Percentiles rank a stretch among this genome's conserved stretches.
Evolutionary conservation across 1,140 invertebrate species (phyloP).

Genomic region (Argopecten irradians): DNA sequence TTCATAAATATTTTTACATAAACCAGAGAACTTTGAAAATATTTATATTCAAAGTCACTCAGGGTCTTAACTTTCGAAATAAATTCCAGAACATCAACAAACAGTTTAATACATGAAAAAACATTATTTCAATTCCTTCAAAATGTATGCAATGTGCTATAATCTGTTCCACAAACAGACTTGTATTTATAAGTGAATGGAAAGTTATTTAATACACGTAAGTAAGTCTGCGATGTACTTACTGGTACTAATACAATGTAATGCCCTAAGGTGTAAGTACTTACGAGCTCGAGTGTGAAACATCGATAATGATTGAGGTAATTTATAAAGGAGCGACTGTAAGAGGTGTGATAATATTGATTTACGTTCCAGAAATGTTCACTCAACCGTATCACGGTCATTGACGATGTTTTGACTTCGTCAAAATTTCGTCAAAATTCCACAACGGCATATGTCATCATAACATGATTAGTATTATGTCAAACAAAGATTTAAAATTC

Average conservation of each 20-base stretch:
- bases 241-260: neutral
- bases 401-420: neutral
- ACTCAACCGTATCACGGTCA: neutral
- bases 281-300: neutral
- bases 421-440: neutral
- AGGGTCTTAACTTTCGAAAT: neutral
- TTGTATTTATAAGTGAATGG: neutral
- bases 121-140: neutral
- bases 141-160: neutral
- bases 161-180: neutral
- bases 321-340: neutral
- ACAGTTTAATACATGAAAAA: neutral
- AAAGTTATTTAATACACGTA: neutral
- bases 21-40: neutral
- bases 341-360: slow-evolving; percentile 11
- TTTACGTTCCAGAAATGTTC: neutral
- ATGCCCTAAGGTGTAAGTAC: neutral
- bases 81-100: neutral
- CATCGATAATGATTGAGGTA: neutral
- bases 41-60: neutral
- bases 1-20: neutral
- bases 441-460: neutral
- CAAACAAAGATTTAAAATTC: neutral
- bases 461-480: neutral
- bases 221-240: neutral